Percentiles rank a stretch among this genome's conserved stretches.
phyloP scores from a whole-genome alignment of 1,140 invertebrate genomes.

The Reticulitermes speratus region DNA sequence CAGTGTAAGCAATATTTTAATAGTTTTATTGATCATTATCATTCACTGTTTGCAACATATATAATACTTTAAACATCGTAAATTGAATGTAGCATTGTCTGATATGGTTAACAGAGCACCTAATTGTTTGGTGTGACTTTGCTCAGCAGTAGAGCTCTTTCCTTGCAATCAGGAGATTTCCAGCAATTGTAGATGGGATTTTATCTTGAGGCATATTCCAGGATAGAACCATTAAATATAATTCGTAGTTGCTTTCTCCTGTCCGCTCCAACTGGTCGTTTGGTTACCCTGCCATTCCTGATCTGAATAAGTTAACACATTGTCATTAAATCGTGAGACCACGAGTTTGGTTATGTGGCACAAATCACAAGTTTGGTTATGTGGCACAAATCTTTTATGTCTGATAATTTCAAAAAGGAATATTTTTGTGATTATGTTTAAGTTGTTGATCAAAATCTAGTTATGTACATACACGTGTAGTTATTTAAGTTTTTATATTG shows the following conservation, averaged over 20 bases:
- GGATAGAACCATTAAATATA: too few relatives aligned
- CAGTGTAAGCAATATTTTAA: conserved; percentile 7
- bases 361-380: not conserved
- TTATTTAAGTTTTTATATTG: not conserved
- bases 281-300: too few relatives aligned
- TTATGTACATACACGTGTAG: not conserved
- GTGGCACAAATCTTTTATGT: not conserved
- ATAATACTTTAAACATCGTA: not conserved
- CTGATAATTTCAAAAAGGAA: not conserved
- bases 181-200: too few relatives aligned
- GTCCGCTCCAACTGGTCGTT: too few relatives aligned
- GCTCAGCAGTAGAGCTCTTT: not conserved
- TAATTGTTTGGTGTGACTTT: not conserved
- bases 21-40: not conserved
- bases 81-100: not conserved
- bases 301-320: too few relatives aligned
- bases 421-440: not conserved
- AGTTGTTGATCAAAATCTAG: not conserved
- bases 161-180: not conserved
- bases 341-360: not conserved
- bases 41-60: not conserved
- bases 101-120: not conserved
- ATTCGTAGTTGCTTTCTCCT: too few relatives aligned
- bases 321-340: too few relatives aligned
- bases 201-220: too few relatives aligned